A percentile compares a stretch with the other conserved stretches of the same genome.
These are phyloP conservation scores for Eumerus sabulonum DNA, from an alignment of 2,888 invertebrate species.

Conservation along the genomic window DNA sequence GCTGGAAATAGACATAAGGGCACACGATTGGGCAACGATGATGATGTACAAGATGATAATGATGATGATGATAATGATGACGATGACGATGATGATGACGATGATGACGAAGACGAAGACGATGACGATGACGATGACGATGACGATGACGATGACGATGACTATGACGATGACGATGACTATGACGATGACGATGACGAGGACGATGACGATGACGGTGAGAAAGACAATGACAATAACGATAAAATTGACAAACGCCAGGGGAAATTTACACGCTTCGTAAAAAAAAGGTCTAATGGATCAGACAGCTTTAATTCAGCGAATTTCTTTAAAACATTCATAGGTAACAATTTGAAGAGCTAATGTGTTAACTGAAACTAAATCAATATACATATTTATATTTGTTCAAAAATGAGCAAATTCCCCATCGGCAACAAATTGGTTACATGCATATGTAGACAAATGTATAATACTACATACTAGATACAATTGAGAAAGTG, in stretches of 20 bases:
- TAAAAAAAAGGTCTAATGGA: constrained; percentile 33
- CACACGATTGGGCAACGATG: constrained; percentile 77
- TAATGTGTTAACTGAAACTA: constrained; percentile 4
- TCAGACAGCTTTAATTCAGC: constrained; percentile 73
- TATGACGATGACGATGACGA: constrained; percentile 76
- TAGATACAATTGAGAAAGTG: too few species aligned
- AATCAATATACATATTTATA: constrained; percentile 10
- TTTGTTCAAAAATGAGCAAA: not conserved
- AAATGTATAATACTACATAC: too few species aligned
- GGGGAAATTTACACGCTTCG: too few species aligned
- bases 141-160: constrained; percentile 77
- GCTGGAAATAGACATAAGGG: constrained; percentile 78
- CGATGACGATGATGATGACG: constrained; percentile 76
- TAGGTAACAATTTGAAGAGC: constrained; percentile 77
- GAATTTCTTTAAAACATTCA: constrained; percentile 74
- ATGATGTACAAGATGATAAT: constrained; percentile 79
- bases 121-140: constrained; percentile 76
- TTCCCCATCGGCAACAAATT: too few species aligned
- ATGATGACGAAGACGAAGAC: constrained; percentile 77
- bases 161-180: constrained; percentile 80
- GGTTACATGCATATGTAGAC: too few species aligned
- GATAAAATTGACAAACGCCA: constrained; percentile 74
- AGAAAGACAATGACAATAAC: constrained; percentile 78
- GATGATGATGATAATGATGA: constrained; percentile 77
- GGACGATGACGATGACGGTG: constrained; percentile 78